Conservation (phyloP, 2,797 vertebrate species). For the Danio aesculapii region DNA sequence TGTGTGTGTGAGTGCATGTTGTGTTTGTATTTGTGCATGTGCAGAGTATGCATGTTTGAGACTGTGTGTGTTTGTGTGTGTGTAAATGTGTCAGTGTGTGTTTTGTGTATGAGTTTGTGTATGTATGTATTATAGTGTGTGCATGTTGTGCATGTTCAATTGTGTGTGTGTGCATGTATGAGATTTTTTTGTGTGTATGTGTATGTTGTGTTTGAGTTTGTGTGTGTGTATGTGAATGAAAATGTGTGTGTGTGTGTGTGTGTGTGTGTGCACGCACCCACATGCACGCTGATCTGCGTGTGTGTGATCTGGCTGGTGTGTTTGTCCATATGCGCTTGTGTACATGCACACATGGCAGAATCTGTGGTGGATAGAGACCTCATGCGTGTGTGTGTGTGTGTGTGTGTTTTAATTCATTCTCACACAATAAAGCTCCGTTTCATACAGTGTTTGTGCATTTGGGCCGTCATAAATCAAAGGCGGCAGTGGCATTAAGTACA, state of each 20-base stretch:
- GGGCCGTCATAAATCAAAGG: conserved; percentile 83
- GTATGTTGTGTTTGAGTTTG: not conserved
- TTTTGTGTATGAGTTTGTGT: too few relatives aligned
- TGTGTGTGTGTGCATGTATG: not conserved
- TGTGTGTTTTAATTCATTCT: conserved; percentile 30
- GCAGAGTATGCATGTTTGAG: too few relatives aligned
- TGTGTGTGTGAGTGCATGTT: too few relatives aligned
- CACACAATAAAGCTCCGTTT: conserved; percentile 59
- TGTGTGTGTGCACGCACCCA: too few relatives aligned
- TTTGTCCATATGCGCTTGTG: conserved; percentile 45
- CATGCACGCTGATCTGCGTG: not conserved
- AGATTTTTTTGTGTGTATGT: not conserved
- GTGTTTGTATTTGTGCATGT: too few relatives aligned
- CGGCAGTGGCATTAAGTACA: conserved; percentile 84
- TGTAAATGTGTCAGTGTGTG: too few relatives aligned
- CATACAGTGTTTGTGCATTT: conserved; percentile 72
- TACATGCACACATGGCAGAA: conserved; percentile 36
- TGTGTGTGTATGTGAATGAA: too few relatives aligned
- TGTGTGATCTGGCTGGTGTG: not conserved
- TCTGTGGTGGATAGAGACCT: not conserved
- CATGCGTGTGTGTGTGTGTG: too few relatives aligned
- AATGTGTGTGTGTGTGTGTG: not conserved
- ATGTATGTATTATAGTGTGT: not conserved
- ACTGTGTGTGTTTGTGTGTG: too few relatives aligned
- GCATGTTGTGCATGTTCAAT: not conserved